phyloP scores from a whole-genome alignment of 2,888 invertebrate species.

The Odontocerum albicorne region DNA sequence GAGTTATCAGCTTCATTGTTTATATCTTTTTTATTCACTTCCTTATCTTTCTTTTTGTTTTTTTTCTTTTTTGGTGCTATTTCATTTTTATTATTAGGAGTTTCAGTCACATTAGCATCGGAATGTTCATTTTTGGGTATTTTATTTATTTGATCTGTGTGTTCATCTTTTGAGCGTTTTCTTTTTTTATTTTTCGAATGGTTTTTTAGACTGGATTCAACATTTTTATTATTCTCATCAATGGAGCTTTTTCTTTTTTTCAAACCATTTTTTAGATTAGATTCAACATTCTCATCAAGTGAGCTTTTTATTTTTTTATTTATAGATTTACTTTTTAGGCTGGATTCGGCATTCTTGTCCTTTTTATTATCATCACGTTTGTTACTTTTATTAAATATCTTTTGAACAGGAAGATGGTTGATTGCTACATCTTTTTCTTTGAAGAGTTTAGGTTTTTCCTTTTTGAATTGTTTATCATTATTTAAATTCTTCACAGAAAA shows the following conservation, averaged over 20 bases:
- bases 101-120: neutral
- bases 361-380: too few species aligned
- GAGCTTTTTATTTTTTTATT: conserved; percentile 1
- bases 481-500: too few species aligned
- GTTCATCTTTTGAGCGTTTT: too few species aligned
- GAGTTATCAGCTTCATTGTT: neutral
- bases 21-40: neutral
- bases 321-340: neutral
- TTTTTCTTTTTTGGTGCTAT: neutral
- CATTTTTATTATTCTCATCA: neutral
- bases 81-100: neutral
- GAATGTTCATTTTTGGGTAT: neutral
- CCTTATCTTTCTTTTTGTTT: neutral
- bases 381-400: too few species aligned
- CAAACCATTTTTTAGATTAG: neutral
- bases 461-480: too few species aligned
- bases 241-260: too few species aligned
- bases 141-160: conserved; percentile 11
- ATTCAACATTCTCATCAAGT: neutral
- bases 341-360: neutral
- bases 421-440: too few species aligned
- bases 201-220: neutral
- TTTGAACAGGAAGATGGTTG: too few species aligned
- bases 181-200: neutral
- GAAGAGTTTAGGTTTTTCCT: too few species aligned